These are phyloP conservation scores for Tachysurus fulvidraco DNA, from an alignment of 2,113 vertebrate species.

Conservation along the genomic window DNA sequence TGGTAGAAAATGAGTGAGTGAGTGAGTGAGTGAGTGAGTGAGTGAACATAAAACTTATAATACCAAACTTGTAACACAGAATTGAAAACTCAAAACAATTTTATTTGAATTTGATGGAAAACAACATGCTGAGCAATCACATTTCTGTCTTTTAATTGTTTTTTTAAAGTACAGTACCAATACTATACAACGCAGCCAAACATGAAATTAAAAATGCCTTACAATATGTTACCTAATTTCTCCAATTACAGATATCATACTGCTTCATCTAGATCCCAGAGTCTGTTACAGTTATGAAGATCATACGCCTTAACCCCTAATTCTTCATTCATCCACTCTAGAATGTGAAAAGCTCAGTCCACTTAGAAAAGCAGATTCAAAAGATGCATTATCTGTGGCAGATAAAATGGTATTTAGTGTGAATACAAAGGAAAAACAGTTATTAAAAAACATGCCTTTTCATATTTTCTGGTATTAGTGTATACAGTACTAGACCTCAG, in stretches of 20 bases:
- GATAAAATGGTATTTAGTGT: neutral
- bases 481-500: neutral
- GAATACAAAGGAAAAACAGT: neutral
- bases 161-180: too few species aligned
- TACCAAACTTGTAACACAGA: too few species aligned
- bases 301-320: neutral
- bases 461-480: neutral
- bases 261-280: neutral
- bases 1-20: too few species aligned
- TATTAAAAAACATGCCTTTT: neutral
- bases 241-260: neutral
- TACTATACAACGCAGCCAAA: neutral
- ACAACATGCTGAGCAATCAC: neutral
- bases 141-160: neutral
- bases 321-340: neutral
- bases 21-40: too few species aligned
- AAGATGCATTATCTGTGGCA: neutral
- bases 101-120: neutral
- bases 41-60: too few species aligned
- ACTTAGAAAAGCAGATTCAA: neutral
- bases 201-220: neutral
- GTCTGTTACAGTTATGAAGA: neutral
- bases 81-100: too few species aligned
- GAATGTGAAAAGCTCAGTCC: neutral
- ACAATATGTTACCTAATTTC: neutral